Conservation (phyloP, 2,888 invertebrate species). For the Ochropleura leucogaster region DNA sequence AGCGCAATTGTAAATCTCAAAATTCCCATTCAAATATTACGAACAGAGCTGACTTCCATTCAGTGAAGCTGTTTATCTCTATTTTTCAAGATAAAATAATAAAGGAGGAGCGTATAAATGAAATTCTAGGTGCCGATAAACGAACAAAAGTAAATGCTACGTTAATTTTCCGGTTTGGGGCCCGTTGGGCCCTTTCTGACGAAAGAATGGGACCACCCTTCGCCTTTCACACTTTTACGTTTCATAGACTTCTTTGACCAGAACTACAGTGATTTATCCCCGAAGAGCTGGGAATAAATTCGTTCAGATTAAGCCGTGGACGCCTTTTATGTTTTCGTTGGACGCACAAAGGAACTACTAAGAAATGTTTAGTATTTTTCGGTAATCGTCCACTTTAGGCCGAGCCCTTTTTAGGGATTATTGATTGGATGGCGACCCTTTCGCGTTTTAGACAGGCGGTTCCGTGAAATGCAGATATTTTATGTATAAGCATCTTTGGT, state of each 20-base stretch:
- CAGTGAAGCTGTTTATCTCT: slow-evolving; percentile 62
- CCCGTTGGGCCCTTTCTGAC: slow-evolving; percentile 66
- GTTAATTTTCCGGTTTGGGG: slow-evolving; percentile 87
- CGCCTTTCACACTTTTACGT: slow-evolving; percentile 74
- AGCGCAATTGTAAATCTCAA: slow-evolving; percentile 55
- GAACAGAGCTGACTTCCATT: slow-evolving; percentile 49
- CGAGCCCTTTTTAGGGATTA: slow-evolving; percentile 36
- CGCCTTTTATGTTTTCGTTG: slow-evolving; percentile 61
- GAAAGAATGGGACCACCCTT: slow-evolving; percentile 69
- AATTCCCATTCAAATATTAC: slow-evolving; percentile 56
- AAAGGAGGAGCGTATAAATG: slow-evolving; percentile 69
- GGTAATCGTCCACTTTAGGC: slow-evolving; percentile 49
- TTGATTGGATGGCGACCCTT: slow-evolving; percentile 52
- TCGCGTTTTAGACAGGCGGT: slow-evolving; percentile 12
- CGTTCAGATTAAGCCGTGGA: slow-evolving; percentile 70
- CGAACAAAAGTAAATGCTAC: slow-evolving; percentile 80
- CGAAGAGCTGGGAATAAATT: slow-evolving; percentile 72
- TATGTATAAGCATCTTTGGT: neutral
- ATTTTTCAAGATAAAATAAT: slow-evolving; percentile 70
- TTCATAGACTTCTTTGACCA: slow-evolving; percentile 74
- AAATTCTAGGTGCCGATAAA: slow-evolving; percentile 72
- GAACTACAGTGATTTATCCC: slow-evolving; percentile 72
- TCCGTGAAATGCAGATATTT: slow-evolving; percentile 22
- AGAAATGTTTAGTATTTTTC: slow-evolving; percentile 63
- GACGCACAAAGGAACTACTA: slow-evolving; percentile 60